phyloP scores from a whole-genome alignment of 2,113 vertebrate genomes.

The Garra rufa region DNA sequence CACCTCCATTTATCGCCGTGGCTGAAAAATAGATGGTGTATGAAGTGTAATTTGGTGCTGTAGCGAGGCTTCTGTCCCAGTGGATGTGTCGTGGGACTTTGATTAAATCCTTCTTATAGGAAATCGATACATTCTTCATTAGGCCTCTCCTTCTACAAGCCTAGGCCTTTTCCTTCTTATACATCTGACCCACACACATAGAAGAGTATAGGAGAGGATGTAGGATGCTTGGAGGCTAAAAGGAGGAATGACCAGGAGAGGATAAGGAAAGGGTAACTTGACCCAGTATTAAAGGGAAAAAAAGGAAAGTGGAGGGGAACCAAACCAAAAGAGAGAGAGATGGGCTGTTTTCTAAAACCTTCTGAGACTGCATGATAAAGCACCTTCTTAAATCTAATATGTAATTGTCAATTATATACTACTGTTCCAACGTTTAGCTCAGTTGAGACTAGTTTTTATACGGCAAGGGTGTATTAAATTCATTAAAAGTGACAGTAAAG shows the following conservation, averaged over 20 bases:
- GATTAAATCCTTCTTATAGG: constrained; percentile 85
- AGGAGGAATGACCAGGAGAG: background rate
- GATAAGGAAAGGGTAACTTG: background rate
- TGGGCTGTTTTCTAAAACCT: background rate
- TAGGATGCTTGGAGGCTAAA: background rate
- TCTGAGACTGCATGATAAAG: background rate
- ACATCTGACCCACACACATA: constrained; percentile 63
- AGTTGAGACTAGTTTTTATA: too few species aligned
- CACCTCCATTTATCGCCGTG: constrained; percentile 79
- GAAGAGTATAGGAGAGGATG: background rate
- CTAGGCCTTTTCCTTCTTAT: constrained; percentile 61
- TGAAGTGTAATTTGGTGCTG: constrained; percentile 78
- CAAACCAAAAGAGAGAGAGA: background rate
- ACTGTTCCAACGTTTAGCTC: too few species aligned
- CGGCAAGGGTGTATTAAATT: background rate
- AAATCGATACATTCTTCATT: constrained; percentile 84
- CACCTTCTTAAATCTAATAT: background rate
- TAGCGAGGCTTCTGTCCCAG: constrained; percentile 67
- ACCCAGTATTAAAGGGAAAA: background rate
- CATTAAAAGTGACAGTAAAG: background rate
- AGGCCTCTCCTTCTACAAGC: constrained; percentile 69
- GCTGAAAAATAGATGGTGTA: constrained; percentile 75
- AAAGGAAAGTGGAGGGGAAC: background rate
- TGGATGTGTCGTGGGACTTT: constrained; percentile 73
- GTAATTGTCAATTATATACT: background rate